Percentiles rank a stretch among this genome's conserved stretches.
phyloP scores from a whole-genome alignment of 64 coral and sea anemone species.

The Dendrophyllia cribrosa region DNA sequence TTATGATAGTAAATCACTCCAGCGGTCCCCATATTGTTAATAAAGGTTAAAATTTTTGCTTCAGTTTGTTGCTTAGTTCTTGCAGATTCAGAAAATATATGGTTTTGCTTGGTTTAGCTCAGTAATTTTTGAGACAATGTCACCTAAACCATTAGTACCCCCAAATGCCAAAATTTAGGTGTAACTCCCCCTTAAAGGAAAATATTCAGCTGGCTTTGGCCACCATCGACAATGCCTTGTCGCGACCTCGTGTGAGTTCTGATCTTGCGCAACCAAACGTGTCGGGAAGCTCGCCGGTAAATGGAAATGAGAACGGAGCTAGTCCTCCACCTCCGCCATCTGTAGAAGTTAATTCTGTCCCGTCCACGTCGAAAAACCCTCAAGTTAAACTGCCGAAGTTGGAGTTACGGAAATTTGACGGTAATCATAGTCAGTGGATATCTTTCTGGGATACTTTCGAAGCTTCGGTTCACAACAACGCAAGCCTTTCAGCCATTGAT shows the following conservation, averaged over 20 bases:
- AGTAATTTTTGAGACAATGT: too few relatives aligned
- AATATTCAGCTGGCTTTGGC: background rate
- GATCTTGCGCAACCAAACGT: background rate
- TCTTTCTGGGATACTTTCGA: conserved; percentile 77
- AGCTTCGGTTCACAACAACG: conserved; percentile 54
- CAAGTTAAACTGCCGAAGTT: conserved; percentile 64
- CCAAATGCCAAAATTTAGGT: too few relatives aligned
- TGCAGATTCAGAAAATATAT: too few relatives aligned
- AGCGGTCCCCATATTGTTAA: too few relatives aligned
- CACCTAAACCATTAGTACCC: too few relatives aligned
- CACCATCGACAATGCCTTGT: background rate
- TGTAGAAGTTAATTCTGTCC: background rate
- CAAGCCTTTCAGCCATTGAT: conserved; percentile 42
- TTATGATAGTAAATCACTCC: too few relatives aligned
- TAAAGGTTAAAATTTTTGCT: too few relatives aligned
- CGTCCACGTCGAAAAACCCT: background rate
- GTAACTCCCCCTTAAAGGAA: too few relatives aligned
- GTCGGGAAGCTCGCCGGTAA: background rate
- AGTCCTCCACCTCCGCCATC: background rate
- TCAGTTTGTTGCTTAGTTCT: too few relatives aligned
- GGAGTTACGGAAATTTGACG: conserved; percentile 48
- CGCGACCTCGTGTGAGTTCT: background rate
- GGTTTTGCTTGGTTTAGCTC: too few relatives aligned
- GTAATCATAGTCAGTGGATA: conserved; percentile 54
- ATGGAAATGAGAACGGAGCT: background rate